Conservation (phyloP, 2,113 vertebrate genomes). For the Percina caprodes region DNA sequence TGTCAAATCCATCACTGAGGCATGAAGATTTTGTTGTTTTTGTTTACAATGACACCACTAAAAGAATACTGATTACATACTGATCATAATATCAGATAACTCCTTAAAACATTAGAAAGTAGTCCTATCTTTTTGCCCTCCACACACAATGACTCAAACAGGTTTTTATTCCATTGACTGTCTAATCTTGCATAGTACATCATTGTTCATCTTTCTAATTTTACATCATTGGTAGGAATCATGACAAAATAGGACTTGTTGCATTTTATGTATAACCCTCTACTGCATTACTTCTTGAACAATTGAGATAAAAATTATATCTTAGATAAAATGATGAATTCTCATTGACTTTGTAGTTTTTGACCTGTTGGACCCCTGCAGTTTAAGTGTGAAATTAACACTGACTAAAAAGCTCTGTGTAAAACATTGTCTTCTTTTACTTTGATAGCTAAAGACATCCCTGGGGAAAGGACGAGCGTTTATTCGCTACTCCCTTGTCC, state of each 20-base stretch:
- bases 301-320: not conserved
- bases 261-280: not conserved
- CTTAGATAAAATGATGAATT: not conserved
- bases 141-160: not conserved
- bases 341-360: not conserved
- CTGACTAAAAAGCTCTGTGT: not conserved
- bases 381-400: not conserved
- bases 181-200: not conserved
- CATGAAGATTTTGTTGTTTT: constrained; percentile 65
- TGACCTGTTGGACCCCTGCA: not conserved
- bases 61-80: not conserved
- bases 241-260: not conserved
- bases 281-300: not conserved
- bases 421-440: not conserved
- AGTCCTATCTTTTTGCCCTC: not conserved
- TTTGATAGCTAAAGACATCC: constrained; percentile 91
- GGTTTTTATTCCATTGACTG: not conserved
- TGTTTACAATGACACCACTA: constrained; percentile 4
- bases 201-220: not conserved
- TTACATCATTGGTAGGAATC: no score
- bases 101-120: not conserved
- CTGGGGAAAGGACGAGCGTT: constrained; percentile 96
- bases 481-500: constrained; percentile 94
- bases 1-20: constrained; percentile 95
- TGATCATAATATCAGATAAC: not conserved